Base-by-base conservation (phyloP, 1,140 invertebrate genomes). In the Berghia stephanieae region DNA sequence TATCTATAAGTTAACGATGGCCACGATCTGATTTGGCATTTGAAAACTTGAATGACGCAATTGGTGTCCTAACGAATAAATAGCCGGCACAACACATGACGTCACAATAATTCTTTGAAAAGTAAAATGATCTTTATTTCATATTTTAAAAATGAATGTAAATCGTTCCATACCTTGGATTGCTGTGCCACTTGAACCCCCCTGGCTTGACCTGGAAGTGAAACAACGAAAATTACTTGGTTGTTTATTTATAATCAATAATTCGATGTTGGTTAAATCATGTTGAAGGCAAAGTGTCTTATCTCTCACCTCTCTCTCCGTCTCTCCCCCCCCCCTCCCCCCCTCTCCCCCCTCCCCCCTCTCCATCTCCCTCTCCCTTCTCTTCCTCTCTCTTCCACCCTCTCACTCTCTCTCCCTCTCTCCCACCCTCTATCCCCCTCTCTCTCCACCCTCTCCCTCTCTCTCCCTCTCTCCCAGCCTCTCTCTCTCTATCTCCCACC, bases 151-250 rank as follows among this genome's bases (percentile, higher is more conserved):
- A 49, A 66, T 80, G n/a, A n/a, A n/a, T n/a, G n/a, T n/a, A n/a
- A n/a, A n/a, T n/a, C n/a, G n/a, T n/a, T n/a, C n/a, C n/a, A n/a
- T 81, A 85, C 83, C 83, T 88, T 52, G 88, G 88, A 49, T 81
- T 78, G 18, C 84, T 81, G 27, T 83, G 82, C 86, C 88, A 89
- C 70, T 84, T 83, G 76, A 89, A 89, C 13, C 88, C 88, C 82
- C 88, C 83, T 79, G 85, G 83, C 6, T 82, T 80, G 57, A 86
- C 87, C 87, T 88, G 83, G 66, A 82, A 82, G 60, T 72, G 63
- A 76, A 44, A 79, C 13, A 71, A 40, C 5, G 24, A 77, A 42
- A 27, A 31, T 5, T 63, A 31, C 8, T 57, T 55, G 69, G 18
- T 70, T 3, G 24, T 21, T 63, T 43, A 36, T 6, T 60, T 8